Conservation (phyloP, 2,888 invertebrate genomes). For the Craniophora ligustri region DNA sequence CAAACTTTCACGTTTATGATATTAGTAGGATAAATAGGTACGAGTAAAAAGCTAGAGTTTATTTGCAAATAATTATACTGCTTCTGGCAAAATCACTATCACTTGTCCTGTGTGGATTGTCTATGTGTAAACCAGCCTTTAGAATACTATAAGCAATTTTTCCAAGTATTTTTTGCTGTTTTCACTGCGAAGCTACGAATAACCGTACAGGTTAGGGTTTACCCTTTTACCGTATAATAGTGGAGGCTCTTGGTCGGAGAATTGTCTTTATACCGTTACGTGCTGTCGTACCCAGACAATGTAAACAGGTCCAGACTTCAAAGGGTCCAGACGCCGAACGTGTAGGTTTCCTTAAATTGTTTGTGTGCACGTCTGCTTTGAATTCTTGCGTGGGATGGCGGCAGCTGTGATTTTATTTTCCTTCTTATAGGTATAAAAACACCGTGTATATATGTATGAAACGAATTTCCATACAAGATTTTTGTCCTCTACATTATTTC, state of each 20-base stretch:
- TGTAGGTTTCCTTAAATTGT: slow-evolving; percentile 7
- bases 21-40: no score
- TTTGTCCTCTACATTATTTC: no score
- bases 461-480: no score
- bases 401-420: slow-evolving; percentile 4
- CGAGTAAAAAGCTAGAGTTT: no score
- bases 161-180: slow-evolving; percentile 30
- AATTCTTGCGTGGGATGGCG: not conserved
- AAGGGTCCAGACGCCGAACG: not conserved
- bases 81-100: no score
- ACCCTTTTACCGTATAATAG: slow-evolving; percentile 18
- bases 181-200: slow-evolving; percentile 20
- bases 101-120: no score
- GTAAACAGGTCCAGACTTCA: not conserved
- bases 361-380: slow-evolving; percentile 12
- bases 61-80: no score
- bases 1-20: no score
- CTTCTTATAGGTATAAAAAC: not conserved
- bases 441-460: no score
- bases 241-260: slow-evolving; percentile 2
- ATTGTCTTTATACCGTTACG: slow-evolving; percentile 13
- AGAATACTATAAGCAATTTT: no score
- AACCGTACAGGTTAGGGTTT: slow-evolving; percentile 33
- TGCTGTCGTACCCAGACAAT: slow-evolving; percentile 1
- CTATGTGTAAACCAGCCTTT: no score